Percentiles rank a stretch among this genome's conserved stretches.
Conservation (phyloP, 2,797 vertebrate species). For the Myotis myotis region DNA sequence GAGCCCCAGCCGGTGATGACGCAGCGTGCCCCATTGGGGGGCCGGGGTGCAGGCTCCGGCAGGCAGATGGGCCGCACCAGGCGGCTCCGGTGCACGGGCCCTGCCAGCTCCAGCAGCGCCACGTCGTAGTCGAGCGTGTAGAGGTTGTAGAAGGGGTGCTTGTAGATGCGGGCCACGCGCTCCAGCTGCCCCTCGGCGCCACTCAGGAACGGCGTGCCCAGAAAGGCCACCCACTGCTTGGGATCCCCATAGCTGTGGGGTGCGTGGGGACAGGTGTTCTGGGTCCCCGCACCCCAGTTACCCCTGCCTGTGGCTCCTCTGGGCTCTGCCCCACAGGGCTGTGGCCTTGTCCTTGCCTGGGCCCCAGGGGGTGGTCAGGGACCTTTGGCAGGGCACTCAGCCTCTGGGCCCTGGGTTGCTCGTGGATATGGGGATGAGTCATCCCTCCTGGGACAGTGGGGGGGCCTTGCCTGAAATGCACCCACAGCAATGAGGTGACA, state of each 20-base stretch:
- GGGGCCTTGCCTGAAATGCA: background rate
- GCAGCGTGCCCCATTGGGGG: constrained; percentile 88
- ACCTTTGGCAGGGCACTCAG: background rate
- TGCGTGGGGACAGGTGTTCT: background rate
- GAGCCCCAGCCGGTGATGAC: constrained; percentile 97
- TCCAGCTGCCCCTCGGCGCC: constrained; percentile 86
- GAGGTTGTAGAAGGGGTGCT: constrained; percentile 92
- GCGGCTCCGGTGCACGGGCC: constrained; percentile 86
- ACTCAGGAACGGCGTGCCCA: constrained; percentile 92
- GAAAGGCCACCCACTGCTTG: constrained; percentile 90
- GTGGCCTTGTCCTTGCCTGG: background rate
- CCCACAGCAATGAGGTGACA: background rate
- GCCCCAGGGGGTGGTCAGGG: background rate
- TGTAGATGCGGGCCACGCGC: constrained; percentile 88
- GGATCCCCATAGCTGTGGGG: constrained; percentile 88
- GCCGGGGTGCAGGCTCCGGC: constrained; percentile 88
- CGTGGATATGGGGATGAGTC: background rate
- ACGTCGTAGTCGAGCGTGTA: constrained; percentile 94
- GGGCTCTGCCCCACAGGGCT: background rate
- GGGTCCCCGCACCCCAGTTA: fast-evolving
- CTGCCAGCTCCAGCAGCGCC: constrained; percentile 90
- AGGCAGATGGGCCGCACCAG: constrained; percentile 93
- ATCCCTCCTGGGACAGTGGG: background rate
- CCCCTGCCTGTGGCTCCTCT: background rate
- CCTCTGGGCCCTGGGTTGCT: background rate